Conservation (phyloP, 2,888 invertebrate species). For the Sussaba pulchella region DNA sequence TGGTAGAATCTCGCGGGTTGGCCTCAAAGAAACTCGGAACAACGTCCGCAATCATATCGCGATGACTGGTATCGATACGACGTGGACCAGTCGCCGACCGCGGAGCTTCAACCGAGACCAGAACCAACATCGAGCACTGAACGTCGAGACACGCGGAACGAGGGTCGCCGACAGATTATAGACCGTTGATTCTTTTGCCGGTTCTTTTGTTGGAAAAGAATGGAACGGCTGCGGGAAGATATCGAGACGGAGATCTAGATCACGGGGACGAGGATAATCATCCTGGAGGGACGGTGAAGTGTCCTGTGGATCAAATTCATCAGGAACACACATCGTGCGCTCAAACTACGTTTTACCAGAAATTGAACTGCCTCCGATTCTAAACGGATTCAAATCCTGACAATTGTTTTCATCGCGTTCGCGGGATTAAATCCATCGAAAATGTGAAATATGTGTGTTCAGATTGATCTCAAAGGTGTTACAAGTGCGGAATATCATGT, state of each 20-base stretch:
- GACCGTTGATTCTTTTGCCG: slow-evolving; percentile 35
- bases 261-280: slow-evolving; percentile 12
- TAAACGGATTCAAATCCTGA: too few species aligned
- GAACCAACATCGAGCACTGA: slow-evolving; percentile 19
- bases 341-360: background rate
- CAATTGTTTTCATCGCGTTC: too few species aligned
- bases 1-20: slow-evolving; percentile 23
- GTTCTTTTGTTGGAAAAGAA: slow-evolving; percentile 41
- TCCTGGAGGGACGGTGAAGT: background rate
- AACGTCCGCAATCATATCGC: slow-evolving; percentile 60
- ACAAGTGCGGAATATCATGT: slow-evolving; percentile 10
- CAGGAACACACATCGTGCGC: background rate
- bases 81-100: slow-evolving; percentile 34
- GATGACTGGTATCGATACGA: slow-evolving; percentile 62
- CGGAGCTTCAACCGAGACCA: slow-evolving; percentile 23
- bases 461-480: background rate
- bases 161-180: slow-evolving; percentile 51
- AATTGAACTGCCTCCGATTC: background rate
- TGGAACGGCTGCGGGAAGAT: slow-evolving; percentile 18
- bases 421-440: too few species aligned
- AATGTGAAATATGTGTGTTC: background rate
- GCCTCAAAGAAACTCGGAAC: slow-evolving; percentile 54
- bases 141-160: slow-evolving; percentile 52
- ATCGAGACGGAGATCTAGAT: slow-evolving; percentile 44
- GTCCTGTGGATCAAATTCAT: background rate